These are phyloP conservation scores for Rapana venosa DNA, from an alignment of 2,888 invertebrate species.

Conservation along the genomic window DNA sequence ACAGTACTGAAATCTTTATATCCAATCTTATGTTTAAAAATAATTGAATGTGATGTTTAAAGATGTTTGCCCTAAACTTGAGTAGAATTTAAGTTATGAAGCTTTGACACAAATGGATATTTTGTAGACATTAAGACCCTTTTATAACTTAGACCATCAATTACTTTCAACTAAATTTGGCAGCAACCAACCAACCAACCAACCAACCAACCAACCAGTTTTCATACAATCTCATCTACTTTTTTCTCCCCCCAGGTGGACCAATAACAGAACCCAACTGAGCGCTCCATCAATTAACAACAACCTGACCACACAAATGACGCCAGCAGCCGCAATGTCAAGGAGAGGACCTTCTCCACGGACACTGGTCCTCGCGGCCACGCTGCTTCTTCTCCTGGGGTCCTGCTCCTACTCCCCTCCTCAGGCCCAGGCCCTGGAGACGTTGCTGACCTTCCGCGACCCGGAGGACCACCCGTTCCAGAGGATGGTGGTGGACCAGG, in stretches of 20 bases:
- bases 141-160: not conserved
- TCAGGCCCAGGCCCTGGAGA: conserved; percentile 46
- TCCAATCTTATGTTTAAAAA: too few species aligned
- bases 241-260: conserved; percentile 32
- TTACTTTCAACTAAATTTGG: not conserved
- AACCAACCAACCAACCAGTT: not conserved
- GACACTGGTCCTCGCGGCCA: not conserved
- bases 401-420: not conserved
- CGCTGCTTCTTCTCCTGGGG: not conserved
- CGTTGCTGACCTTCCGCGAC: conserved; percentile 61
- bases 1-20: too few species aligned
- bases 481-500: conserved; percentile 93
- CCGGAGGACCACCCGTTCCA: conserved; percentile 82
- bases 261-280: not conserved
- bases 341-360: not conserved
- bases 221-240: not conserved
- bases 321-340: not conserved
- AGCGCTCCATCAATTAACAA: not conserved
- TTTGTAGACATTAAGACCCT: not conserved
- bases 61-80: too few species aligned
- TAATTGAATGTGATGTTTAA: too few species aligned
- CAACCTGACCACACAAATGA: not conserved
- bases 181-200: not conserved
- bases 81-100: too few species aligned
- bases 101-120: too few species aligned